A percentile compares a stretch with the other conserved stretches of the same genome.
Evolutionary conservation across 1,140 invertebrate species (phyloP).

Genomic region (Philotrypesis tridentata): DNA sequence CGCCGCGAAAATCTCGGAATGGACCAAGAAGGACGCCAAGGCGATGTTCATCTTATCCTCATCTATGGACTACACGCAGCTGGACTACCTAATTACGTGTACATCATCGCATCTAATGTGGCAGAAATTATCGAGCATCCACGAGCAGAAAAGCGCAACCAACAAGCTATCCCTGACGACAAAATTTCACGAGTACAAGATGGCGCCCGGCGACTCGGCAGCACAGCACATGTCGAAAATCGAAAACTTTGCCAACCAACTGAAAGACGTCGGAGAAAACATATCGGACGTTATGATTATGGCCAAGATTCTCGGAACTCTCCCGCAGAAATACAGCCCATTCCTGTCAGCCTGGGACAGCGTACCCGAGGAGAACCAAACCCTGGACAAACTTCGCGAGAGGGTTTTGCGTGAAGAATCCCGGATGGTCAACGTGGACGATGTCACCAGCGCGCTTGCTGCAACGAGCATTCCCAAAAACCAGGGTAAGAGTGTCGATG

Average conservation of each 20-base stretch:
- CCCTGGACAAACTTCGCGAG: conserved; percentile 30
- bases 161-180: conserved; percentile 46
- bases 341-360: conserved; percentile 48
- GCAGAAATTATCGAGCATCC: conserved; percentile 41
- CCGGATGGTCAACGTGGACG: not conserved
- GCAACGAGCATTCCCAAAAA: conserved; percentile 2
- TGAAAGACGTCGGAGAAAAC: conserved; percentile 45
- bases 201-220: conserved; percentile 29
- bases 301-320: conserved; percentile 39
- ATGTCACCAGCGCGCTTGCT: conserved; percentile 4
- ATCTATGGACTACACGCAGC: conserved; percentile 13
- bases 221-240: conserved; percentile 49
- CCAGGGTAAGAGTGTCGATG: not conserved
- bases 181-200: conserved; percentile 48
- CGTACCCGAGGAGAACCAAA: conserved; percentile 15
- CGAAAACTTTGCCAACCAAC: conserved; percentile 34
- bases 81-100: conserved; percentile 43
- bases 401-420: conserved; percentile 23
- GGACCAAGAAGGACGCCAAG: conserved; percentile 25
- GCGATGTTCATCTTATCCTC: conserved; percentile 30
- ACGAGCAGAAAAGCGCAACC: conserved; percentile 48
- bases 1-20: too few relatives aligned
- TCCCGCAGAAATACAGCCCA: conserved; percentile 32
- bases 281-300: conserved; percentile 41
- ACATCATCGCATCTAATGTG: conserved; percentile 46